Conservation (phyloP, 2,888 invertebrate species). For the Cepaea hortensis region DNA sequence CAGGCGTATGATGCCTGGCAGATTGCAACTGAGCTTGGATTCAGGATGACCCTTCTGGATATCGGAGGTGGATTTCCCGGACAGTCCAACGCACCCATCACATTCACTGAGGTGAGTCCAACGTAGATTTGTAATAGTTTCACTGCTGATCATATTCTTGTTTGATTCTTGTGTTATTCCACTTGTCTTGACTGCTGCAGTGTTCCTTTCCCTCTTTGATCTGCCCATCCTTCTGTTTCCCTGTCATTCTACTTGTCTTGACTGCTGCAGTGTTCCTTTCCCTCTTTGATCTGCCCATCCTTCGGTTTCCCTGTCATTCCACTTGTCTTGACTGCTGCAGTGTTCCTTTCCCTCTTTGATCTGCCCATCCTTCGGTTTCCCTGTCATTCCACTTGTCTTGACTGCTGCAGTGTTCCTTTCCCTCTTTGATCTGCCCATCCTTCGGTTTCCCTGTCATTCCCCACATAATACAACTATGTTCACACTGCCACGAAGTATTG, state of each 20-base stretch:
- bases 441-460: no score
- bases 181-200: neutral
- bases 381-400: no score
- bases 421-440: no score
- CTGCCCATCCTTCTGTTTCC: neutral
- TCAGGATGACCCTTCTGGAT: slow-evolving; percentile 87
- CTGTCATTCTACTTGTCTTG: no score
- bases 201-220: neutral
- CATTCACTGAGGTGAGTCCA: slow-evolving; percentile 82
- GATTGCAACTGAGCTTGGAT: slow-evolving; percentile 84
- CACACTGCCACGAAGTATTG: no score
- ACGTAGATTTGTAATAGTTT: neutral
- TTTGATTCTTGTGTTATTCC: neutral
- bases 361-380: neutral
- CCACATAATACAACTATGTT: no score
- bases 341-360: neutral
- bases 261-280: no score
- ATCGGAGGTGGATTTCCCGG: slow-evolving; percentile 94
- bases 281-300: no score
- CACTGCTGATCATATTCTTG: neutral
- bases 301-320: no score
- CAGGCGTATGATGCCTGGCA: slow-evolving; percentile 86
- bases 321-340: neutral
- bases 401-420: no score
- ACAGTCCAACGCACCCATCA: slow-evolving; percentile 79